These are phyloP conservation scores for Helarctos malayanus DNA, from an alignment of 2,797 vertebrate genomes.

Conservation along the genomic window DNA sequence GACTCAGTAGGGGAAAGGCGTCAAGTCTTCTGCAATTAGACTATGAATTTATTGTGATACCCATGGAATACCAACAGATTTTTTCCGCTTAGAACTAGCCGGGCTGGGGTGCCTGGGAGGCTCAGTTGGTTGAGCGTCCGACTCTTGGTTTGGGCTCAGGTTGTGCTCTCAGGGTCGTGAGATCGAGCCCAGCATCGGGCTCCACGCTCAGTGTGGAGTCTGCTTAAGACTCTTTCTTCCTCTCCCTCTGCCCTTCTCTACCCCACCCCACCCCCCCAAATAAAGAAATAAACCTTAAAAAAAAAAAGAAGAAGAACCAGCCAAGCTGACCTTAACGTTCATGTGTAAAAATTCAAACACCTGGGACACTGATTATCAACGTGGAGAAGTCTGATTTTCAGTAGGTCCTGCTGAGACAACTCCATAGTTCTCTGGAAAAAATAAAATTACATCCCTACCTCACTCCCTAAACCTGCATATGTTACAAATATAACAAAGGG, in stretches of 20 bases:
- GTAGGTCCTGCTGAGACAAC: neutral
- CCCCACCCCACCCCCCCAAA: too few species aligned
- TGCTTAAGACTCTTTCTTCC: neutral
- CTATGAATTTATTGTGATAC: neutral
- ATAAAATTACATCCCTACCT: neutral
- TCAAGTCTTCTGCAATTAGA: neutral
- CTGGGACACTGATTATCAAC: accelerated
- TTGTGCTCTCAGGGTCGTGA: neutral
- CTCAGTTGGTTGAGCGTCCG: neutral
- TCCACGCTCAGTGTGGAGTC: neutral
- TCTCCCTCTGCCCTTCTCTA: neutral
- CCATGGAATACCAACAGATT: neutral
- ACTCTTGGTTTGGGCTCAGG: neutral
- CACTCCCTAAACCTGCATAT: neutral
- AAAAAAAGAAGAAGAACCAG: neutral
- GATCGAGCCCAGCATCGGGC: neutral
- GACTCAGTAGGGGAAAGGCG: neutral
- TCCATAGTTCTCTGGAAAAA: neutral
- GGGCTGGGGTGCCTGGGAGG: neutral
- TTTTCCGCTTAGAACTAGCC: neutral
- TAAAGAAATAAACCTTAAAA: neutral
- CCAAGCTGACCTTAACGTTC: neutral
- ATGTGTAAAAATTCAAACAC: neutral
- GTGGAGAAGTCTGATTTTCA: accelerated
- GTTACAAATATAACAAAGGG: neutral